A percentile compares a stretch with the other conserved stretches of the same genome.
Evolutionary conservation across 2,797 vertebrate genomes (phyloP).

Genomic region (Channallabes apus): DNA sequence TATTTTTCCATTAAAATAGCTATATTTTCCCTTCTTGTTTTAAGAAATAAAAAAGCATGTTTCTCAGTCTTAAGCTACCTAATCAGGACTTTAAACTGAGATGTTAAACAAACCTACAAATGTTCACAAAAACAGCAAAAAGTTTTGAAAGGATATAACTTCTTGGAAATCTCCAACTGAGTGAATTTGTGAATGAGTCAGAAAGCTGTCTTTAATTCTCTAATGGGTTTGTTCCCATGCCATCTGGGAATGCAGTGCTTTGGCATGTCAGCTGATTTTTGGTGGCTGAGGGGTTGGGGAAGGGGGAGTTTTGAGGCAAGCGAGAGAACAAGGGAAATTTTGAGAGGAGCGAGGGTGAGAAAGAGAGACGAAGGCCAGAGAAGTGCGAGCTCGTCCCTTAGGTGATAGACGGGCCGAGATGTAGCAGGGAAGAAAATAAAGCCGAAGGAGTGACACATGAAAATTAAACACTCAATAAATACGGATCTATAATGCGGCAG

Average conservation of each 20-base stretch:
- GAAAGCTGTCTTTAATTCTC: slow-evolving; percentile 27
- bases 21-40: background rate
- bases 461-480: slow-evolving; percentile 54
- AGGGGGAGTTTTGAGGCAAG: slow-evolving; percentile 41
- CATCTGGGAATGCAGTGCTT: slow-evolving; percentile 34
- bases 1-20: background rate
- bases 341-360: slow-evolving; percentile 52
- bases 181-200: slow-evolving; percentile 37
- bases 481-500: slow-evolving; percentile 30
- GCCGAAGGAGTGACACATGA: slow-evolving; percentile 34
- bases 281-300: slow-evolving; percentile 30
- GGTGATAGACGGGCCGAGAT: slow-evolving; percentile 40
- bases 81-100: background rate
- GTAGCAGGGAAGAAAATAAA: slow-evolving; percentile 39
- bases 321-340: slow-evolving; percentile 52
- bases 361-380: slow-evolving; percentile 16
- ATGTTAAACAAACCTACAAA: background rate
- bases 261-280: slow-evolving; percentile 35
- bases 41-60: background rate
- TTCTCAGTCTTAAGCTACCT: background rate
- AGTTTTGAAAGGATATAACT: slow-evolving; percentile 16
- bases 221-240: slow-evolving; percentile 42
- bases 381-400: slow-evolving; percentile 33
- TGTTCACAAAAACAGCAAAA: background rate
- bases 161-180: slow-evolving; percentile 24